Percentiles rank a stretch among this genome's conserved stretches.
These are phyloP conservation scores for Podotricha telesiphe DNA, from an alignment of 2,888 invertebrate genomes.

Conservation along the genomic window DNA sequence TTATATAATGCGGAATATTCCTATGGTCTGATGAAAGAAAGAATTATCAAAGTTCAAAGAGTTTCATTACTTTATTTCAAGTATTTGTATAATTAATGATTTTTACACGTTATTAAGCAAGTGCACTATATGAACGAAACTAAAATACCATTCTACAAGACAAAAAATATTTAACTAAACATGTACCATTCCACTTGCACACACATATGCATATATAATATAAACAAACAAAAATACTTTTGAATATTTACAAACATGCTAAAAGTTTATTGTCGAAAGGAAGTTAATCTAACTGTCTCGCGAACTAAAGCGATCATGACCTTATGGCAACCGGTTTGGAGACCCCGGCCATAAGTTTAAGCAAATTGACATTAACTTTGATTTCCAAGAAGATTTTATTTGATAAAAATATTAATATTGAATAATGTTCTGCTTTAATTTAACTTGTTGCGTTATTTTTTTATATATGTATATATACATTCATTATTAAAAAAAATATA, in stretches of 20 bases:
- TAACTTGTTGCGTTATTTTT: not conserved
- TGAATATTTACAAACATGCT: slow-evolving; percentile 13
- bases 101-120: too few relatives aligned
- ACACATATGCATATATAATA: too few relatives aligned
- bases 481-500: not conserved
- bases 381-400: slow-evolving; percentile 21
- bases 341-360: slow-evolving; percentile 11
- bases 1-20: too few relatives aligned
- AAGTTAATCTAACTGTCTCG: slow-evolving; percentile 33
- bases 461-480: not conserved
- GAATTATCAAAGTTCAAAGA: too few relatives aligned
- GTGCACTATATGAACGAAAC: too few relatives aligned
- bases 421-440: not conserved
- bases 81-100: too few relatives aligned
- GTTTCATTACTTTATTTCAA: too few relatives aligned
- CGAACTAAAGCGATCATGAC: slow-evolving; percentile 33
- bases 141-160: too few relatives aligned
- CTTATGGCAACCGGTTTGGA: slow-evolving; percentile 32
- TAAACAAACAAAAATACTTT: slow-evolving; percentile 10
- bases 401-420: slow-evolving; percentile 22
- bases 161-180: too few relatives aligned
- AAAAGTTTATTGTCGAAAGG: slow-evolving; percentile 24
- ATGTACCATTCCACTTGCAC: too few relatives aligned
- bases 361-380: slow-evolving; percentile 18
- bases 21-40: too few relatives aligned